Evolutionary conservation across 2,888 invertebrate species (phyloP).

Genomic region (Sminthurinus aureus): DNA sequence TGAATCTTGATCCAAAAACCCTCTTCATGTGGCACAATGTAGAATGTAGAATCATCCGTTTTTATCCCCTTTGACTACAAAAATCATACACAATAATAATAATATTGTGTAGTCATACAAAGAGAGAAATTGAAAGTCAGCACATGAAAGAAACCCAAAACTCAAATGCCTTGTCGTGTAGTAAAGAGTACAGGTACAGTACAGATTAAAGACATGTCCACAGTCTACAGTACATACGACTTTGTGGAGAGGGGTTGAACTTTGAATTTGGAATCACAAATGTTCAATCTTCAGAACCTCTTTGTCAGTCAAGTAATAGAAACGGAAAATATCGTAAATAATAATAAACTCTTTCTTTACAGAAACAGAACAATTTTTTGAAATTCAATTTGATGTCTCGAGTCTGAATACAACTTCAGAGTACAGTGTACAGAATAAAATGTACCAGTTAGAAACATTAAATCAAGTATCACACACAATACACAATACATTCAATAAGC

Average conservation of each 20-base stretch:
- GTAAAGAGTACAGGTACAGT: background rate
- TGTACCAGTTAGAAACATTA: background rate
- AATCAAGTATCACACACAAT: background rate
- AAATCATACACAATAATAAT: background rate
- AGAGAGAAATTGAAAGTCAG: slow-evolving; percentile 4
- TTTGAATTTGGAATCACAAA: background rate
- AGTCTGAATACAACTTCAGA: background rate
- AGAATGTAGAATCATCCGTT: background rate
- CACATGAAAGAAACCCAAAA: background rate
- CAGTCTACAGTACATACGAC: background rate
- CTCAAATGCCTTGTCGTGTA: background rate
- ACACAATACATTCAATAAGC: no score
- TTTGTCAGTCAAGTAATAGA: background rate
- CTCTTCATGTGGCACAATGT: background rate
- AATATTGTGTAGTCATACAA: background rate
- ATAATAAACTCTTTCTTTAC: background rate
- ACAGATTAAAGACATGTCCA: background rate
- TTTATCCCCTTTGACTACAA: background rate
- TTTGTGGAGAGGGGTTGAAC: background rate
- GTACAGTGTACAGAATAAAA: background rate
- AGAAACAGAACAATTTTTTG: background rate
- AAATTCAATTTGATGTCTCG: background rate
- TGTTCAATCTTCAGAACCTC: background rate
- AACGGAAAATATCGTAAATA: slow-evolving; percentile 5
- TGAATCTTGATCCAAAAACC: slow-evolving; percentile 1